Percentiles rank a stretch among this genome's conserved stretches.
Conservation (phyloP, 2,113 vertebrate genomes). For the Neotoma lepida region DNA sequence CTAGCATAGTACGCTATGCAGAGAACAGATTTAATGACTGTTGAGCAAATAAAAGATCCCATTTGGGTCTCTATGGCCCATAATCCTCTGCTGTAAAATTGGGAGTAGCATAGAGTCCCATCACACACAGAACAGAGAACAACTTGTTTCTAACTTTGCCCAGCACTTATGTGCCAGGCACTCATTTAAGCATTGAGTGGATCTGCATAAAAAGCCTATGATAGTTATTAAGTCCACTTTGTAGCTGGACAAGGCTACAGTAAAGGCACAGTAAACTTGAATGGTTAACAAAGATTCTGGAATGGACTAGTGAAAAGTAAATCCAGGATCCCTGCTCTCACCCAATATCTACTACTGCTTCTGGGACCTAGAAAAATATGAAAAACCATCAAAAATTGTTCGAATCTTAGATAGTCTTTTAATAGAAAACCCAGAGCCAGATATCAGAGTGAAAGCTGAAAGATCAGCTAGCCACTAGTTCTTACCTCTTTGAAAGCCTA, state of each 20-base stretch:
- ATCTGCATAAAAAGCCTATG: background rate
- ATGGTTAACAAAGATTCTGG: slow-evolving; percentile 36
- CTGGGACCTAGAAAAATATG: slow-evolving; percentile 21
- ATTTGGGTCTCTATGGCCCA: background rate
- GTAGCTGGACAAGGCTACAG: background rate
- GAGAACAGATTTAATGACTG: background rate
- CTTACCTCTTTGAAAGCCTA: too few species aligned
- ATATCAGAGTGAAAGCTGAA: too few species aligned
- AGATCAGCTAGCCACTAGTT: too few species aligned
- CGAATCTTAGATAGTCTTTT: too few species aligned
- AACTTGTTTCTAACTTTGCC: background rate
- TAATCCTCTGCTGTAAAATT: background rate
- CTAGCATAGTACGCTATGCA: background rate
- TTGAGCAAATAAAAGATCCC: background rate
- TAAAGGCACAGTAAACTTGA: slow-evolving; percentile 5
- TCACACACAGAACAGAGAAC: background rate
- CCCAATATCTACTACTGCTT: background rate
- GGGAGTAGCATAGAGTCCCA: background rate
- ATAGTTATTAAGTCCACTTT: slow-evolving; percentile 15
- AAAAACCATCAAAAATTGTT: slow-evolving; percentile 28
- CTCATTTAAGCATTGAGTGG: background rate
- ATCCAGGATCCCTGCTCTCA: background rate
- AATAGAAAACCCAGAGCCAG: too few species aligned
- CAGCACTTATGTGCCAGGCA: background rate
- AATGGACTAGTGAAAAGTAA: background rate